Evolutionary conservation across 2,888 invertebrate genomes (phyloP).

Genomic region (Trichogramma evanescens): DNA sequence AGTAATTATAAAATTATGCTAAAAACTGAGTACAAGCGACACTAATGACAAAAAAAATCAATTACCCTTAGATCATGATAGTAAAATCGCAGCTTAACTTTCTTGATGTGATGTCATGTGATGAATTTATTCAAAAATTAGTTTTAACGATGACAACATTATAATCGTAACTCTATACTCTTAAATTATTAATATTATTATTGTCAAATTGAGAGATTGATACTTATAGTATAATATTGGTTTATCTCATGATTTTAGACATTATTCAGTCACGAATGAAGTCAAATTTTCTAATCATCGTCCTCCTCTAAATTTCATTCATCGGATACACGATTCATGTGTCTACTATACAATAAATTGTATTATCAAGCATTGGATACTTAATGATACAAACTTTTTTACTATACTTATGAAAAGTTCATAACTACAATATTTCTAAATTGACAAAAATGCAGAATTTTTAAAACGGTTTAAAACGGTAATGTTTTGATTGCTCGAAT

Average conservation of each 20-base stretch:
- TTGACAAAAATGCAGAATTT: no score
- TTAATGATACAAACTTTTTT: no score
- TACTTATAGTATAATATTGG: constrained; percentile 6
- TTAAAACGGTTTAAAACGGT: no score
- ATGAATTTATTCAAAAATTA: background rate
- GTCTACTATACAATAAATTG: no score
- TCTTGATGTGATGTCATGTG: no score
- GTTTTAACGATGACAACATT: background rate
- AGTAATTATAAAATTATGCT: background rate
- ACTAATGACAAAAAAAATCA: background rate
- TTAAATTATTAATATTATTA: constrained; percentile 3
- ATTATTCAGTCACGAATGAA: constrained; percentile 19
- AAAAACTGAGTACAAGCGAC: background rate
- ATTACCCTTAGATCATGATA: background rate
- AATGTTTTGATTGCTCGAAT: no score
- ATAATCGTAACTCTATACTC: background rate
- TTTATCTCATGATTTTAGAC: constrained; percentile 1
- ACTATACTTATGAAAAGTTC: no score
- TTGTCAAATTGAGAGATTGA: constrained; percentile 15
- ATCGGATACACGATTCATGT: no score
- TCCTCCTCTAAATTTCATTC: no score
- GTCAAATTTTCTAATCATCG: constrained; percentile 6
- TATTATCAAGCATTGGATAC: no score
- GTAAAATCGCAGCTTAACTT: background rate
- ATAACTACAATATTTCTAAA: no score